Evolutionary conservation across 2,113 vertebrate species (phyloP).

Genomic region (Oceanites oceanicus): DNA sequence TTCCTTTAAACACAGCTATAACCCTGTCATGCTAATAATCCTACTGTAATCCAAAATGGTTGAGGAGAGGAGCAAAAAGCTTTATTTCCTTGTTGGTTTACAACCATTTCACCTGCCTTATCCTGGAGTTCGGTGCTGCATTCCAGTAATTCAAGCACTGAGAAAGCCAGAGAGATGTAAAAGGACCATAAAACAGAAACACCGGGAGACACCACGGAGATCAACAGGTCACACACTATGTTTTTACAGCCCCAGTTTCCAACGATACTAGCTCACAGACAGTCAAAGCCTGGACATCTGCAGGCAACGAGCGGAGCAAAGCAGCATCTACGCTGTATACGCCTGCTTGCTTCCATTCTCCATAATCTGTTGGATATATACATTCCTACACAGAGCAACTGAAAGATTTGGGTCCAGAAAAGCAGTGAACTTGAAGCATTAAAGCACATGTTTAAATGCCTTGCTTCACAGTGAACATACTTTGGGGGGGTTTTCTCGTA

Average conservation of each 20-base stretch:
- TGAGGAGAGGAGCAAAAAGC: neutral
- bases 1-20: neutral
- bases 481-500: neutral
- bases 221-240: neutral
- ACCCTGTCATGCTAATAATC: neutral
- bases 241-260: neutral
- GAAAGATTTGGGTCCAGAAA: neutral
- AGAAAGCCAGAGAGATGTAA: neutral
- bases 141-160: neutral
- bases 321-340: accelerated
- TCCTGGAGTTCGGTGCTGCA: neutral
- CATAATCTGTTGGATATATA: neutral
- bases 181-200: neutral
- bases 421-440: neutral
- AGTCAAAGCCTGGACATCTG: neutral
- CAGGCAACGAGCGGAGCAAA: neutral
- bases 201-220: neutral
- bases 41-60: neutral
- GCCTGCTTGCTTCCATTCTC: neutral
- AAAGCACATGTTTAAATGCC: neutral
- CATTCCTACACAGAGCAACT: neutral
- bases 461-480: neutral
- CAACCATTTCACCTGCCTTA: neutral
- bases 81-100: neutral
- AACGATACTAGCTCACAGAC: neutral